Percentiles rank a stretch among this genome's conserved stretches.
Conservation (phyloP, 2,888 invertebrate species). For the Diarsia rubi region DNA sequence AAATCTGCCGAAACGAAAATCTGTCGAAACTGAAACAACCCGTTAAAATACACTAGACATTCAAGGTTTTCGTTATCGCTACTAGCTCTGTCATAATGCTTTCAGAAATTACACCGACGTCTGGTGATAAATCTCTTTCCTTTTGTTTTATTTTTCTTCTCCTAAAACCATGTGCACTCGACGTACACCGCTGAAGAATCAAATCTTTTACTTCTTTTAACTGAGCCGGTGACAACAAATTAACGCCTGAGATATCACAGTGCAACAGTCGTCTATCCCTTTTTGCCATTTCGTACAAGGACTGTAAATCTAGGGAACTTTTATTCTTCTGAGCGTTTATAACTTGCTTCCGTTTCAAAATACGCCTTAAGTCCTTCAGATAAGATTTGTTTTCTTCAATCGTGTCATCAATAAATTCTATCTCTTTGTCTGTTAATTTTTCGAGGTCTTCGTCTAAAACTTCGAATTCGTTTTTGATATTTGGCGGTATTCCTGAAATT, state of each 20-base stretch:
- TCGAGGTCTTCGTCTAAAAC: slow-evolving; percentile 75
- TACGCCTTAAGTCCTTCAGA: slow-evolving; percentile 80
- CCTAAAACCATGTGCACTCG: slow-evolving; percentile 80
- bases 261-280: slow-evolving; percentile 69
- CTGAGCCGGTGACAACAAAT: slow-evolving; percentile 79
- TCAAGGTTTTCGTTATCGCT: slow-evolving; percentile 52
- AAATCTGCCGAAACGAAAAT: no score
- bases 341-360: slow-evolving; percentile 76
- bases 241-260: slow-evolving; percentile 71
- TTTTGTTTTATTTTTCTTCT: slow-evolving; percentile 72
- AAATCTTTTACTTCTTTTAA: slow-evolving; percentile 81
- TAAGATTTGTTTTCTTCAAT: slow-evolving; percentile 81
- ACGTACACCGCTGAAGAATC: slow-evolving; percentile 77
- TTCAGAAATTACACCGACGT: slow-evolving; percentile 71
- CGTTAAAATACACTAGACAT: slow-evolving; percentile 10
- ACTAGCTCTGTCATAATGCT: slow-evolving; percentile 77
- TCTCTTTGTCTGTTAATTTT: slow-evolving; percentile 79
- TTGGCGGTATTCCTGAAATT: slow-evolving; percentile 73
- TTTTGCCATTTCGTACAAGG: slow-evolving; percentile 82
- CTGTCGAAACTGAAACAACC: no score
- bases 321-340: slow-evolving; percentile 71
- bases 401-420: slow-evolving; percentile 84
- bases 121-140: slow-evolving; percentile 20
- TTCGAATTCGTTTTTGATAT: slow-evolving; percentile 75
- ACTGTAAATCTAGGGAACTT: slow-evolving; percentile 76